Base-by-base conservation (phyloP, 2,113 vertebrate species). In the Paratilapia polleni region DNA sequence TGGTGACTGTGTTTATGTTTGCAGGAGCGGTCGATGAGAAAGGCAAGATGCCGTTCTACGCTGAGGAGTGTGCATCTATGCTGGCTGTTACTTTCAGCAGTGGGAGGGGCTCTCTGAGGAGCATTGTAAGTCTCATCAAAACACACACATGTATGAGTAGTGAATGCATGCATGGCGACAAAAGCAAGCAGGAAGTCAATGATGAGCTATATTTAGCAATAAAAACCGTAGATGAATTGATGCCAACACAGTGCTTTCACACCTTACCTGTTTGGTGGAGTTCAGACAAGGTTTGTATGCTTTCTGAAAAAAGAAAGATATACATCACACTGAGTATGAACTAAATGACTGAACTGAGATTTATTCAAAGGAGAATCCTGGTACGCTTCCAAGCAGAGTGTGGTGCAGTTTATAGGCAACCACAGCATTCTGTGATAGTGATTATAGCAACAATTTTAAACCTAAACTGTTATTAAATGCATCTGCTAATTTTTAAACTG, bases 51-150 rank as follows among this genome's bases (percentile, higher is more conserved):
- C 98, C 98, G 0, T 99, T 97, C 94, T 99, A 99, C 0, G 98
- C 98, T 0, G 98, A 99, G 84, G 97, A 99, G 24, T 99, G 98
- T 20, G 98, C 98, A 3, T 98, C 98, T 36, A 99, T 99, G 98
- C 87, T 99, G 59, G 98, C 98, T 0, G 98, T 99, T 17, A 99
- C 98, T 77, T 99, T 99, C 95, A 99, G 98, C 31, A 99, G 98
- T 0, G 98, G 98, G 2, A 96, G 96, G 84, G 96, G 88, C 89
- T 95, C 94, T 86, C 94, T 97, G 83, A 96, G 98, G 81, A 99
- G 97, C 93, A 99, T 99, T 1, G 98, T 99, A 94, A 95, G 98
- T 93, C 2, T 68, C 14, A 54, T 13, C 3, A 2, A 6, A 64
- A 81, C 58, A 82, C 66, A 68, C 22, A 31, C 43, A 26, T 47